Evolutionary conservation across 2,888 invertebrate species (phyloP).

Genomic region (Leptopilina myrica): DNA sequence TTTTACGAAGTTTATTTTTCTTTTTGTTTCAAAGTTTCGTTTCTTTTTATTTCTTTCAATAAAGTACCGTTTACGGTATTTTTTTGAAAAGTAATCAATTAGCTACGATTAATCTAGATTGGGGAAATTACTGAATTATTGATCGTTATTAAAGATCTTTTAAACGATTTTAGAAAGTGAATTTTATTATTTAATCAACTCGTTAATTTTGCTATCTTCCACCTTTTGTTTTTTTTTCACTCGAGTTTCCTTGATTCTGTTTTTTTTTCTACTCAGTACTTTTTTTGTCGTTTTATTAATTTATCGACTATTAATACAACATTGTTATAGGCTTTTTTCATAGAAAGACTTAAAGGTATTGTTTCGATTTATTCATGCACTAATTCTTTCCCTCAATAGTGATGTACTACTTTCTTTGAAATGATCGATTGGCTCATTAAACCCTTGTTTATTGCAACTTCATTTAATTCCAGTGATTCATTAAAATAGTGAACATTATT

Average conservation of each 20-base stretch:
- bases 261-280: too few species aligned
- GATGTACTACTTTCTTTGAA: constrained; percentile 16
- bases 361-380: constrained; percentile 16
- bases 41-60: not conserved
- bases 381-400: not conserved
- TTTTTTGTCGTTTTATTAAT: too few species aligned
- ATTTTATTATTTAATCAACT: too few species aligned
- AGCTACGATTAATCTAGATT: not conserved
- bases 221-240: too few species aligned
- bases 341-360: not conserved
- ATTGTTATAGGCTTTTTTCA: not conserved
- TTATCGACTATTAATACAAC: constrained; percentile 8
- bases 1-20: not conserved
- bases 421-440: not conserved
- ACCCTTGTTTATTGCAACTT: not conserved
- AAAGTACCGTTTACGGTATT: not conserved
- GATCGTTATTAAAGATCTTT: too few species aligned
- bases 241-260: too few species aligned
- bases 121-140: too few species aligned
- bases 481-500: not conserved
- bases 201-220: too few species aligned
- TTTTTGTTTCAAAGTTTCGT: not conserved
- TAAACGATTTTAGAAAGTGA: too few species aligned
- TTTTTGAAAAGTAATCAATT: not conserved
- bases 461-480: not conserved